Evolutionary conservation across 2,113 vertebrate species (phyloP).

Genomic region (Todiramphus saurophagus): DNA sequence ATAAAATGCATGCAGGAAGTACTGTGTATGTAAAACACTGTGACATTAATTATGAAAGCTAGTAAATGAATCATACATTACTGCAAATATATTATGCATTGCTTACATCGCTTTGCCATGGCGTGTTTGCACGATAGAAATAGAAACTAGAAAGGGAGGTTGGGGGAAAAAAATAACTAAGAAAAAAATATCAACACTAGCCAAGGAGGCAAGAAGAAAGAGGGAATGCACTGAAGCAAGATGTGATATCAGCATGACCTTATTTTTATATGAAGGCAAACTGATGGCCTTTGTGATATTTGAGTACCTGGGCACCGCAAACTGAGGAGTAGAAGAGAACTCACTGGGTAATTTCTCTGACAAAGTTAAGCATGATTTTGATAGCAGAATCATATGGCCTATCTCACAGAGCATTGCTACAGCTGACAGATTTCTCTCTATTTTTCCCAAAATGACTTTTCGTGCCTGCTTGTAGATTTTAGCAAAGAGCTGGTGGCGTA

Average conservation of each 20-base stretch:
- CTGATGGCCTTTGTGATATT: neutral
- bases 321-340: fast-evolving
- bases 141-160: constrained; percentile 22
- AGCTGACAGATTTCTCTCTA: neutral
- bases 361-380: neutral
- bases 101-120: constrained; percentile 41
- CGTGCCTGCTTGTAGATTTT: neutral
- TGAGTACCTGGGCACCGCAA: neutral
- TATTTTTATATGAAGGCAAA: neutral
- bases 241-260: neutral
- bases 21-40: constrained; percentile 59
- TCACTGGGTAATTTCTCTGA: neutral
- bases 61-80: constrained; percentile 66
- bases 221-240: neutral
- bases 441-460: neutral
- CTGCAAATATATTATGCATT: constrained; percentile 67
- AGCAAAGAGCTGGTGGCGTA: neutral
- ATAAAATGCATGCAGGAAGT: constrained; percentile 32
- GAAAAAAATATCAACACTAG: neutral
- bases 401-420: neutral
- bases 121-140: constrained; percentile 47
- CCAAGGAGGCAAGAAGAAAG: neutral
- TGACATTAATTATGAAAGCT: constrained; percentile 62
- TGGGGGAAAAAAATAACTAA: neutral
- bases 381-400: neutral